phyloP scores from a whole-genome alignment of 2,113 vertebrate species.

The Kobus ellipsiprymnus region DNA sequence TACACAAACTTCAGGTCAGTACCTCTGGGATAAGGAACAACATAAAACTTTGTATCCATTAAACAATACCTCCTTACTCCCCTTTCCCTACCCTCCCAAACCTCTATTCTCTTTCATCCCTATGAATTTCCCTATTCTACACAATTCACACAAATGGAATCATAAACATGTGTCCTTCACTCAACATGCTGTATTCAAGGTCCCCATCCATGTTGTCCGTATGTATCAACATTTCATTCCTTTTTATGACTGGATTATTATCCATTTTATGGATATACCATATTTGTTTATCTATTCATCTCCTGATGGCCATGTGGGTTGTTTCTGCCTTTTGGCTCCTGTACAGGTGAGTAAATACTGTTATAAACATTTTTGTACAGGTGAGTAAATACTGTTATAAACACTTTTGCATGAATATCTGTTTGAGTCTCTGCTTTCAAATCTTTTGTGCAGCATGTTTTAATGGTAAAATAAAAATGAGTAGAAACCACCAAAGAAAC shows the following conservation, averaged over 20 bases:
- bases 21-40: not conserved
- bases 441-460: not conserved
- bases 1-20: not conserved
- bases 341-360: not conserved
- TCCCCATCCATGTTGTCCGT: not conserved
- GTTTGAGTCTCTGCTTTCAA: not conserved
- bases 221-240: not conserved
- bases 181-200: not conserved
- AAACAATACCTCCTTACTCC: not conserved
- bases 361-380: not conserved
- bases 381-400: not conserved
- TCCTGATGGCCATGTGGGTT: not conserved
- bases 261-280: not conserved
- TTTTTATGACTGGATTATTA: not conserved
- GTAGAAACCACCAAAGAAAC: not conserved
- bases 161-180: not conserved
- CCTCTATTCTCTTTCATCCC: not conserved
- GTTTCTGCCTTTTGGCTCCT: not conserved
- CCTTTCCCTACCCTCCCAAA: not conserved
- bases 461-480: not conserved
- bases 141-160: not conserved
- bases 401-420: not conserved
- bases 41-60: not conserved
- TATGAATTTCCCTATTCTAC: not conserved
- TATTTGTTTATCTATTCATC: not conserved